phyloP scores from a whole-genome alignment of 2,888 invertebrate species.

The Geophilus truncorum region DNA sequence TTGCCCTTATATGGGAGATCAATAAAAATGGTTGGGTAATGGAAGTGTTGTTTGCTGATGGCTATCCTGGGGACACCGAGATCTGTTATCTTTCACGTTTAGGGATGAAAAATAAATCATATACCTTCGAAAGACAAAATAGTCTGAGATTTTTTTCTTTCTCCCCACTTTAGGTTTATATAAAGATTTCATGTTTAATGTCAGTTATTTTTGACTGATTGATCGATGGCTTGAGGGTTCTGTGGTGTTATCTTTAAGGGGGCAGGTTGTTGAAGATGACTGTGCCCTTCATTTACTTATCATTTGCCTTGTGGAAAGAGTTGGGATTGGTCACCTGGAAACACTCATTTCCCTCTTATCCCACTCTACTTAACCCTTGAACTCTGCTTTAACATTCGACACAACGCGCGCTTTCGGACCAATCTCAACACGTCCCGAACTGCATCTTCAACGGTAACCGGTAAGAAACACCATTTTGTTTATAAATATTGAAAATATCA shows the following conservation, averaged over 20 bases:
- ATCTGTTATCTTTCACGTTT: constrained; percentile 20
- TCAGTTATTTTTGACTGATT: constrained; percentile 14
- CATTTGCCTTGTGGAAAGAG: neutral
- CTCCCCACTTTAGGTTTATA: neutral
- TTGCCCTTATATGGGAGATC: constrained; percentile 22
- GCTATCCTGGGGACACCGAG: constrained; percentile 23
- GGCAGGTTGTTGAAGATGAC: constrained; percentile 8
- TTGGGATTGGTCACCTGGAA: constrained; percentile 27
- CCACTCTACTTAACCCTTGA: neutral
- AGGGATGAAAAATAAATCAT: constrained; percentile 21
- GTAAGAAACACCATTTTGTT: neutral
- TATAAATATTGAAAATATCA: too few species aligned
- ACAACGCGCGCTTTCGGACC: neutral
- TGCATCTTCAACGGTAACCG: neutral
- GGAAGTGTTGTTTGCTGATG: constrained; percentile 27
- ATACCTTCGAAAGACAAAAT: constrained; percentile 3
- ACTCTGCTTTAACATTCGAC: neutral
- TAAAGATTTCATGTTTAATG: constrained; percentile 11
- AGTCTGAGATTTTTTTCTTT: neutral
- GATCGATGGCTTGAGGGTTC: constrained; percentile 15
- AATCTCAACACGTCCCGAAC: neutral
- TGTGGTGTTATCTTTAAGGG: constrained; percentile 14
- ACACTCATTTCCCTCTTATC: neutral
- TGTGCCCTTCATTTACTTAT: constrained; percentile 20
- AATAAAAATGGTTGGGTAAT: constrained; percentile 24